These are phyloP conservation scores for Branchinecta lynchi DNA, from an alignment of 1,140 invertebrate genomes.

Conservation along the genomic window DNA sequence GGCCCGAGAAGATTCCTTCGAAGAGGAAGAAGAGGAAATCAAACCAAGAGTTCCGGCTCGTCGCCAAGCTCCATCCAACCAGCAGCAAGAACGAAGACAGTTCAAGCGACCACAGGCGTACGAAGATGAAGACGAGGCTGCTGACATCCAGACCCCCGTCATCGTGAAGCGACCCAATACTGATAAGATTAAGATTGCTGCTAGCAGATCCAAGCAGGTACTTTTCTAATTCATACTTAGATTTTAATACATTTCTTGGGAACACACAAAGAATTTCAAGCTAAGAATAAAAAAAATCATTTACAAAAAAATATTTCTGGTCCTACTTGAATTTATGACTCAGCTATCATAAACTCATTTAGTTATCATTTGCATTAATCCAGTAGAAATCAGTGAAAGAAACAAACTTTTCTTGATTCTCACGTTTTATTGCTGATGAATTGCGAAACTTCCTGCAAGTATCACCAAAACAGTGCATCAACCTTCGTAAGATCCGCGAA, in stretches of 20 bases:
- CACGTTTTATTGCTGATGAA: no score
- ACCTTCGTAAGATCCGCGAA: no score
- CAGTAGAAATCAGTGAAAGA: no score
- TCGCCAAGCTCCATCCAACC: not conserved
- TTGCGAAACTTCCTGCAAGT: no score
- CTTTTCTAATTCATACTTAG: not conserved
- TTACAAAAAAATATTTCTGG: no score
- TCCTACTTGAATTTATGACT: no score
- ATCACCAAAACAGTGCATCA: no score
- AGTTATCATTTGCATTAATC: no score
- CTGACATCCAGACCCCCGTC: not conserved
- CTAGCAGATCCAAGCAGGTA: not conserved
- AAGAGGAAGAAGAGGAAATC: not conserved
- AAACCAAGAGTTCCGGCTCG: not conserved
- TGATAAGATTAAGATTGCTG: not conserved
- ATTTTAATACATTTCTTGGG: not conserved
- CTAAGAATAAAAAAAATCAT: no score
- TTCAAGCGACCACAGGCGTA: not conserved
- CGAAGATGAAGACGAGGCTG: not conserved
- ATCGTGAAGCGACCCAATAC: not conserved
- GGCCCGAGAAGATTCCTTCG: not conserved
- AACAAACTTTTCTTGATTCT: no score
- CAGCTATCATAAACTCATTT: no score
- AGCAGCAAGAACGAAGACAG: not conserved
- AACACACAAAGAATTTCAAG: no score